phyloP scores from a whole-genome alignment of 2,113 vertebrate species.

The Catharus bicknelli region DNA sequence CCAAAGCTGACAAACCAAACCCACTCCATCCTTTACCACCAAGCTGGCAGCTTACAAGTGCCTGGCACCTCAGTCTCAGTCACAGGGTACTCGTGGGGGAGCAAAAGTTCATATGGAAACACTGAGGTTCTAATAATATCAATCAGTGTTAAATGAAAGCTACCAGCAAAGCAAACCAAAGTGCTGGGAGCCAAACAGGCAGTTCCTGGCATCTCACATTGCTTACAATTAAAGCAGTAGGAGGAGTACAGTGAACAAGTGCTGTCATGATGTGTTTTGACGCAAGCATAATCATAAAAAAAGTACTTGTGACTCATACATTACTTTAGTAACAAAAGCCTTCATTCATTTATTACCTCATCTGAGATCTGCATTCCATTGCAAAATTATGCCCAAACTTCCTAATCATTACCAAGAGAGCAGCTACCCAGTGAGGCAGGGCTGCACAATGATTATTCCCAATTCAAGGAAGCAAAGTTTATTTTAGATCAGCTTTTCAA shows the following conservation, averaged over 20 bases:
- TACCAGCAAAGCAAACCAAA: not conserved
- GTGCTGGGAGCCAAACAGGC: not conserved
- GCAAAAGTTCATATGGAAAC: not conserved
- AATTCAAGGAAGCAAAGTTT: not conserved
- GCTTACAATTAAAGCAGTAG: not conserved
- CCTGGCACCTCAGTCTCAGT: not conserved
- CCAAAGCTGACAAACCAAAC: not conserved
- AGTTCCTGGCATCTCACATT: constrained; percentile 1
- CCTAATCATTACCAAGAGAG: not conserved
- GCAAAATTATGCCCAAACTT: not conserved
- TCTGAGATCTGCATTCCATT: not conserved
- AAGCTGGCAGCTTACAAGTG: not conserved
- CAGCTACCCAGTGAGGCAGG: not conserved
- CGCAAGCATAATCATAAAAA: constrained; percentile 25
- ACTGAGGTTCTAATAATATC: not conserved
- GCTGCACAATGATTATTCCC: not conserved
- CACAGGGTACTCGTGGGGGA: not conserved
- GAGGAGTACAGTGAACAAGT: constrained; percentile 32
- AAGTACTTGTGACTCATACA: constrained; percentile 20
- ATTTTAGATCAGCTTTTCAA: constrained; percentile 29
- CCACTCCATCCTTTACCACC: not conserved
- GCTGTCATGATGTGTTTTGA: constrained; percentile 43
- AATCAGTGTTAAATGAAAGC: not conserved
- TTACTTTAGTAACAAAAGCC: constrained; percentile 24
- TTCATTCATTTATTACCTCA: constrained; percentile 40